Evolutionary conservation across 2,888 invertebrate genomes (phyloP).

Genomic region (Drosophila prostipennis): DNA sequence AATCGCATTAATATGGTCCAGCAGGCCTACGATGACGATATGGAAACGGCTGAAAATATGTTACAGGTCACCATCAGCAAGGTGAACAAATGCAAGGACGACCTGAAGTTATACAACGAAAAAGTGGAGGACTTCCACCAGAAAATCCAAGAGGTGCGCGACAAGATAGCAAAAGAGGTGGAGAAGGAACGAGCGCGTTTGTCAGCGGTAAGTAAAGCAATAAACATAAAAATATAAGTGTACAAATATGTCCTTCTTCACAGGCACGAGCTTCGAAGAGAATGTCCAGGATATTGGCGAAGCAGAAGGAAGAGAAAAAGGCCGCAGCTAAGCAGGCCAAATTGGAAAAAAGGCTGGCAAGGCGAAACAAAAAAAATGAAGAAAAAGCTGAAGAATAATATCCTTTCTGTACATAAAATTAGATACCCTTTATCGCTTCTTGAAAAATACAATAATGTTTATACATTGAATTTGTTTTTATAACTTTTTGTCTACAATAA

Average conservation of each 20-base stretch:
- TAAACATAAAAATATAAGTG: not conserved
- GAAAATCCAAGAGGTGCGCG: conserved; percentile 35
- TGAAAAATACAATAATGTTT: not conserved
- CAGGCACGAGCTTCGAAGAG: conserved; percentile 20
- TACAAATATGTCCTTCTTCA: too few relatives aligned
- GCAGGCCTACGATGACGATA: conserved; percentile 18
- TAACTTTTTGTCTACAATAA: conserved; percentile 79
- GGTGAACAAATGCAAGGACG: conserved; percentile 50
- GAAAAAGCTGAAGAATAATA: not conserved
- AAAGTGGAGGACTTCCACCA: conserved; percentile 42
- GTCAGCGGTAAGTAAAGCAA: not conserved
- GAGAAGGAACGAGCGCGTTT: not conserved
- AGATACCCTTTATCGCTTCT: not conserved
- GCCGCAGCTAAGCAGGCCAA: conserved; percentile 2
- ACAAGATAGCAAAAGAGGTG: conserved; percentile 3
- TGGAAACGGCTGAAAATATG: conserved; percentile 29
- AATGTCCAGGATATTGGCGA: conserved; percentile 4
- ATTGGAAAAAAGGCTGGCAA: not conserved
- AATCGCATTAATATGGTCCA: conserved; percentile 21
- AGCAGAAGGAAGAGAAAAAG: conserved; percentile 7
- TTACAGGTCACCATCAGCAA: conserved; percentile 18
- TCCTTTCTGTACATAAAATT: not conserved
- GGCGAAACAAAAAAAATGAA: not conserved
- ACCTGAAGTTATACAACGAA: conserved; percentile 29
- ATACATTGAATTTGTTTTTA: conserved; percentile 21